These are phyloP conservation scores for Eudasyphora cyanicolor DNA, from an alignment of 2,888 invertebrate species.

Conservation along the genomic window DNA sequence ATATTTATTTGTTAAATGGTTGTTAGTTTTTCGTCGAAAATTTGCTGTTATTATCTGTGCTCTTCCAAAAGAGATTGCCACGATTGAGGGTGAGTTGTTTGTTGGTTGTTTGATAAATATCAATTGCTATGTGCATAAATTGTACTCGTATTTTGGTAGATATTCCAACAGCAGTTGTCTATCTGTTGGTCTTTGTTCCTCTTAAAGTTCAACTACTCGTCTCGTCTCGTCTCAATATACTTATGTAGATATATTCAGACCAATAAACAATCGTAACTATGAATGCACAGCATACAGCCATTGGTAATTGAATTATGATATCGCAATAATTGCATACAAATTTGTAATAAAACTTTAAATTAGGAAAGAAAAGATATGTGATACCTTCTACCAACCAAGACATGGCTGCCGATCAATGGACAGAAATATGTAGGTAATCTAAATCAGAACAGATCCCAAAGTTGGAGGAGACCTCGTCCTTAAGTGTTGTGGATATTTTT, in stretches of 20 bases:
- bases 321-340: no score
- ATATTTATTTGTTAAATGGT: not conserved
- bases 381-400: no score
- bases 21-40: not conserved
- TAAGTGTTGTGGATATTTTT: no score
- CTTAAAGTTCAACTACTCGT: no score
- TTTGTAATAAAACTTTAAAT: no score
- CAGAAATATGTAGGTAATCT: no score
- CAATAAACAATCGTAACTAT: not conserved
- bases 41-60: not conserved
- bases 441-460: no score
- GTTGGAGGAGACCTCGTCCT: no score
- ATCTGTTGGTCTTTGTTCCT: not conserved
- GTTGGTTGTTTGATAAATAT: conserved; percentile 2
- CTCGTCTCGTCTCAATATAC: no score
- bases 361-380: no score
- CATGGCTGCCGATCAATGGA: no score
- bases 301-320: not conserved
- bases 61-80: not conserved
- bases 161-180: conserved; percentile 10
- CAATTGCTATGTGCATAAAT: conserved; percentile 39
- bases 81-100: not conserved
- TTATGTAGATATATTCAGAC: no score
- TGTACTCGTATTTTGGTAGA: not conserved
- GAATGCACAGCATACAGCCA: not conserved